Conservation (phyloP, 1,140 invertebrate species). For the Leptopilina clavipes region DNA sequence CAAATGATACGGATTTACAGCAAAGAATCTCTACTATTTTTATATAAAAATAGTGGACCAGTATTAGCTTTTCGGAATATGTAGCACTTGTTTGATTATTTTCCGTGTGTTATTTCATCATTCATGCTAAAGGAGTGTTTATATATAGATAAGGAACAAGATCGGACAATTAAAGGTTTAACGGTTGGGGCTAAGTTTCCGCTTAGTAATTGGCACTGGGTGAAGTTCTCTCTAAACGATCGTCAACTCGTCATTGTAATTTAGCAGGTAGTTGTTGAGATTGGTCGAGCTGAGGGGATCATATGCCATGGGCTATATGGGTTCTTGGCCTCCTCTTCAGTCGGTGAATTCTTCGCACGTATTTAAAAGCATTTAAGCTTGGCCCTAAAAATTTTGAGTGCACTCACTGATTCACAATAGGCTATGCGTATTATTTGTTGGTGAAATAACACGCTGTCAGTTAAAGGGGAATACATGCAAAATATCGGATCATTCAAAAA, state of each 20-base stretch:
- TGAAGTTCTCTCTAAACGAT: neutral
- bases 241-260: slow-evolving; percentile 32
- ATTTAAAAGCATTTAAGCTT: slow-evolving; percentile 64
- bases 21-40: no score
- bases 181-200: neutral
- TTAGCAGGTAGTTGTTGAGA: slow-evolving; percentile 24
- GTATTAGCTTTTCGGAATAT: no score
- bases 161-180: neutral
- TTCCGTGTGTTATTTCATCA: no score
- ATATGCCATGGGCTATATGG: slow-evolving; percentile 39
- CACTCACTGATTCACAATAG: slow-evolving; percentile 57
- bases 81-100: no score
- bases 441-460: slow-evolving; percentile 72
- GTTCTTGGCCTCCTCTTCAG: slow-evolving; percentile 4
- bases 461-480: slow-evolving; percentile 68
- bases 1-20: no score
- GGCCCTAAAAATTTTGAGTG: slow-evolving; percentile 37
- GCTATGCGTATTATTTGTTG: slow-evolving; percentile 69
- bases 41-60: no score
- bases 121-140: no score
- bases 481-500: slow-evolving; percentile 63
- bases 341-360: slow-evolving; percentile 53
- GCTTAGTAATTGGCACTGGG: neutral
- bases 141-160: neutral
- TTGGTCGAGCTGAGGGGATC: slow-evolving; percentile 10